Percentiles rank a stretch among this genome's conserved stretches.
Evolutionary conservation across 2,888 invertebrate genomes (phyloP).

Genomic region (Drosophila paramelanica): DNA sequence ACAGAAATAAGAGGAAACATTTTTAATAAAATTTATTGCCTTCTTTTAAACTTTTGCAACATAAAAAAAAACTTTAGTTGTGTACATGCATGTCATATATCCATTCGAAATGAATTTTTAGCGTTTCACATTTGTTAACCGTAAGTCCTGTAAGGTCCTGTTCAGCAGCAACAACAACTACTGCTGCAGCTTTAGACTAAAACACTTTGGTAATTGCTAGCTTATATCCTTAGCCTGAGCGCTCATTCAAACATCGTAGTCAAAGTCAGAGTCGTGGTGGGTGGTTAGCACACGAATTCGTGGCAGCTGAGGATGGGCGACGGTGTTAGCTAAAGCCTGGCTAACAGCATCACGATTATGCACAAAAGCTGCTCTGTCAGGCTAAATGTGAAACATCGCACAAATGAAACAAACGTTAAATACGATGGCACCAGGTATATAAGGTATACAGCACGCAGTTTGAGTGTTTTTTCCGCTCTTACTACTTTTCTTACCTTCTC

Average conservation of each 20-base stretch:
- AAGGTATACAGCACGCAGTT: constrained; percentile 17
- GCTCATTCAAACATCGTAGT: constrained; percentile 42
- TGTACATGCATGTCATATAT: background rate
- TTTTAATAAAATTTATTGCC: background rate
- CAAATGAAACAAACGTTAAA: constrained; percentile 69
- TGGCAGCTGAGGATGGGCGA: background rate
- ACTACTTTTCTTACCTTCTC: constrained; percentile 7
- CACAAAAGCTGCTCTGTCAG: constrained; percentile 60
- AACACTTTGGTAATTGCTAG: constrained; percentile 79
- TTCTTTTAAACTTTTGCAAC: background rate
- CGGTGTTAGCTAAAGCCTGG: constrained; percentile 27
- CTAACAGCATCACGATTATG: constrained; percentile 76
- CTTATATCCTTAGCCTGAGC: constrained; percentile 64
- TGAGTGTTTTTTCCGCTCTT: constrained; percentile 4
- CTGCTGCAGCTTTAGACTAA: constrained; percentile 55
- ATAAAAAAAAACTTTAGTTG: background rate
- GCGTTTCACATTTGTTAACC: constrained; percentile 28
- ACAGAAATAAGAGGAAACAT: background rate
- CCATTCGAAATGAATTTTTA: constrained; percentile 19
- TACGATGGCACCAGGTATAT: constrained; percentile 21
- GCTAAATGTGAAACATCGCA: constrained; percentile 67
- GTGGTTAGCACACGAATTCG: background rate
- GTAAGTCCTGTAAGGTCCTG: constrained; percentile 4
- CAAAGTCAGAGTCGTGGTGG: constrained; percentile 15
- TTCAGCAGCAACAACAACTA: constrained; percentile 10